Base-by-base conservation (phyloP, 2,797 vertebrate species). In the Anguilla obscura region DNA sequence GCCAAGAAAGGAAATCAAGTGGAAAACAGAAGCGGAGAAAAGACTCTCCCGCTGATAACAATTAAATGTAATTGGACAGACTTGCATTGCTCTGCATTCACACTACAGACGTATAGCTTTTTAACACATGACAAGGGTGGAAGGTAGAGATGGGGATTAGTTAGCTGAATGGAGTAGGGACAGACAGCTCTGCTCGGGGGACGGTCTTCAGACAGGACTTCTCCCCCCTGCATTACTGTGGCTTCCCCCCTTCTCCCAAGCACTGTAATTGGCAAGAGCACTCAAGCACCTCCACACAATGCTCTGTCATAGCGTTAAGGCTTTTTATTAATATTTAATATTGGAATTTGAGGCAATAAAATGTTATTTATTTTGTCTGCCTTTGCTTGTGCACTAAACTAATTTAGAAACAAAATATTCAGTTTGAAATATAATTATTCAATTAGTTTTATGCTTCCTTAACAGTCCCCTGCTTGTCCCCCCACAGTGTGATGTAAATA, bases 31-130 rank as follows among this genome's bases (percentile, higher is more conserved):
- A 86, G 79, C 60, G 60, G 48, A 56, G 88, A 87, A 87, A 87
- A 84, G 74, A 52, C 89, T 86, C 88, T 76, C 91, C 92, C 86
- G 89, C 93, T 94, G 93, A 96, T 95, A 92, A 95, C 93, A 92
- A 92, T 92, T 91, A 91, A 93, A 93, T 87, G 76, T 95, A 95
- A 95, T 96, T 95, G 94, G 95, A 95, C 95, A 94, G 91, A 91
- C 91, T 89, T 87, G 90, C 88, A 88, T 83, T 84, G 76, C 88
- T 88, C 80, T 88, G 88, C 85, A 86, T 86, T 71, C 85, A 74
- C 60, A 69, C 85, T 83, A 30, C 85, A 86, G 88, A 88, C 88
- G 83, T 45, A 69, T 69, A 84, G 88, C 85, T 86, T 88, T 88
- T 86, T 86, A 88, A 83, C 76, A 71, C 85, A 58, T 58, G 50